Percentiles rank a stretch among this genome's conserved stretches.
Evolutionary conservation across 2,888 invertebrate genomes (phyloP).

Genomic region (Agriotes lineatus): DNA sequence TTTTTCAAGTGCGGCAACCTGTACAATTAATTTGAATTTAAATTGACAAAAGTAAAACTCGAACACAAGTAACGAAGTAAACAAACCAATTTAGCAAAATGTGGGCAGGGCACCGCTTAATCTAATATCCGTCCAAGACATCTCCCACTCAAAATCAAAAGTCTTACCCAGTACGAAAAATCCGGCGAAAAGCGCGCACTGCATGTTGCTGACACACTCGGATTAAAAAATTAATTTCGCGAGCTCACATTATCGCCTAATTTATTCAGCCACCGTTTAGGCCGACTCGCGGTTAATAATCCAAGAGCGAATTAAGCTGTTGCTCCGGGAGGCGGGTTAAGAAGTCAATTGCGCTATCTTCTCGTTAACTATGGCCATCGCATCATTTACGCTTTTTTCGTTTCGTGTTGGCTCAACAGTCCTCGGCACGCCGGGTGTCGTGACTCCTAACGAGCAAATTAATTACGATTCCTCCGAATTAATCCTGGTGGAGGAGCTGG

Average conservation of each 20-base stretch:
- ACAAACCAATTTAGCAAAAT: too few species aligned
- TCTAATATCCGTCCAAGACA: not conserved
- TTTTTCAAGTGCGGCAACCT: too few species aligned
- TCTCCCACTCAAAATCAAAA: not conserved
- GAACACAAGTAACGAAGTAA: too few species aligned
- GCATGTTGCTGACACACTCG: not conserved
- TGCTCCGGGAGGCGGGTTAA: constrained; percentile 40
- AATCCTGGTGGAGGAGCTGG: not conserved
- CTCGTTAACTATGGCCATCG: constrained; percentile 8
- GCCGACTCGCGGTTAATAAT: not conserved
- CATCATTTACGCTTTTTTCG: not conserved
- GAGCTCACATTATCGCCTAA: constrained; percentile 14
- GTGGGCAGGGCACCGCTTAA: too few species aligned
- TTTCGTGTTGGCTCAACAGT: not conserved
- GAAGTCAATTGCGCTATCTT: constrained; percentile 35
- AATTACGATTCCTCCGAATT: not conserved
- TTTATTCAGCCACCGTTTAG: constrained; percentile 22
- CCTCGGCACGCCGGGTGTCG: not conserved
- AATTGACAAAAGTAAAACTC: too few species aligned
- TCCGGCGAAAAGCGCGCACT: not conserved
- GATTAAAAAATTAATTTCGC: constrained; percentile 16
- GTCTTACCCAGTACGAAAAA: constrained; percentile 9
- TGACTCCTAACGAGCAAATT: not conserved
- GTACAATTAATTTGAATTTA: too few species aligned
- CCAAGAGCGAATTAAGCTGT: constrained; percentile 42